A percentile compares a stretch with the other conserved stretches of the same genome.
Evolutionary conservation across 2,797 vertebrate species (phyloP).

Genomic region (Acipenser ruthenus): DNA sequence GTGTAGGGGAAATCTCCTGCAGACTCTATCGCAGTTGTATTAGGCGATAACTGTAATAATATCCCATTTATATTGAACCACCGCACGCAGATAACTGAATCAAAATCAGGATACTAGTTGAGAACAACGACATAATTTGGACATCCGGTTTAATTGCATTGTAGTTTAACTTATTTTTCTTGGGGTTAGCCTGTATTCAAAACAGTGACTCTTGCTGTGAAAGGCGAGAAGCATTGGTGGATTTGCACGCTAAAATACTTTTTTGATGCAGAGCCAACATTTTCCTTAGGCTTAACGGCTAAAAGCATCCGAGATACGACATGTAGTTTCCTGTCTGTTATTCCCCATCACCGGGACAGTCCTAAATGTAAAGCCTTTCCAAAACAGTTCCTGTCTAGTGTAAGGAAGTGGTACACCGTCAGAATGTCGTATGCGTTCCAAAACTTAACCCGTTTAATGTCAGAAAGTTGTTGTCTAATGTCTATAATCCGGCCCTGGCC

Average conservation of each 20-base stretch:
- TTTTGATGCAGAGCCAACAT: background rate
- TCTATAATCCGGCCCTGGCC: no score
- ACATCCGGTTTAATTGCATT: background rate
- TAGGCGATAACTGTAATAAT: no score
- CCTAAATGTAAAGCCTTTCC: background rate
- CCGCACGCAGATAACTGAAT: no score
- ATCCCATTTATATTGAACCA: no score
- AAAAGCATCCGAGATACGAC: background rate
- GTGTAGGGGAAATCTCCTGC: no score
- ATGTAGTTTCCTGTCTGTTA: background rate
- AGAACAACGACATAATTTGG: background rate
- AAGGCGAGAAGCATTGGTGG: background rate
- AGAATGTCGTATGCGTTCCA: no score
- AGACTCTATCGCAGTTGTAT: no score
- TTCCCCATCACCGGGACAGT: background rate
- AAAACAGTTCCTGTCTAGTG: background rate
- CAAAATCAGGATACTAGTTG: background rate
- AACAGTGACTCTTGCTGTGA: background rate
- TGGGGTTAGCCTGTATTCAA: no score
- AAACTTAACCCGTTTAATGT: background rate
- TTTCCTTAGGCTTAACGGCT: background rate
- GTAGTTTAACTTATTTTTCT: no score
- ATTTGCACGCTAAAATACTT: background rate
- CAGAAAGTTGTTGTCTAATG: no score
- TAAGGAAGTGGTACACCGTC: background rate